A percentile compares a stretch with the other conserved stretches of the same genome.
Evolutionary conservation across 2,888 invertebrate species (phyloP).

Genomic region (Chouioia cunea): DNA sequence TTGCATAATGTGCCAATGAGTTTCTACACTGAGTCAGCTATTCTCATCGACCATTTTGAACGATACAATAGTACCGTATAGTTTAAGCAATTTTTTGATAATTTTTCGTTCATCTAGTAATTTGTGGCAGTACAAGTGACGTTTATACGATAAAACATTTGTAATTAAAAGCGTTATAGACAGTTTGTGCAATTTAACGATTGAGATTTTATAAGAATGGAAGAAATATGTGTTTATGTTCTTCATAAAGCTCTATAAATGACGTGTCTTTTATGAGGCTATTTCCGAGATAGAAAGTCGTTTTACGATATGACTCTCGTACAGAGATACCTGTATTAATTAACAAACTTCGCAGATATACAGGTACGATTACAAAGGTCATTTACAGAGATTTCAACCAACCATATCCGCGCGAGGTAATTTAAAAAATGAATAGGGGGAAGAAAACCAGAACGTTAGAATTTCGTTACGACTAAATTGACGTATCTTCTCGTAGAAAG

Average conservation of each 20-base stretch:
- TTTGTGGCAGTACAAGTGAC: too few species aligned
- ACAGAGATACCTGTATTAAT: constrained; percentile 41
- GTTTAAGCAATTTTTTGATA: constrained; percentile 3
- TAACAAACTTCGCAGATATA: constrained; percentile 21
- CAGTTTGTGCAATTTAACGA: constrained; percentile 33
- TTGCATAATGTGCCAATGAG: too few species aligned
- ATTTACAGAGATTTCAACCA: too few species aligned
- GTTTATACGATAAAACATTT: constrained; percentile 29
- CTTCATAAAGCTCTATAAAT: constrained; percentile 37
- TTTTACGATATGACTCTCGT: constrained; percentile 41
- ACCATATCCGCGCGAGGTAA: too few species aligned
- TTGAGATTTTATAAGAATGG: constrained; percentile 37
- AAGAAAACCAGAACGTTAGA: too few species aligned
- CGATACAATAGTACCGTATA: too few species aligned
- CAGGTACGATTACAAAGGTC: constrained; percentile 36
- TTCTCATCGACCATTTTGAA: too few species aligned
- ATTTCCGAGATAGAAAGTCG: constrained; percentile 38
- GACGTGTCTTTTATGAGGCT: constrained; percentile 42
- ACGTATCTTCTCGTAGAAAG: too few species aligned
- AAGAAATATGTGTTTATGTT: constrained; percentile 42
- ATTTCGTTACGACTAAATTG: too few species aligned
- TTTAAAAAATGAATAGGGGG: too few species aligned
- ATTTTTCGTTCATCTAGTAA: constrained; percentile 11
- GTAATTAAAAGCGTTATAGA: constrained; percentile 38
- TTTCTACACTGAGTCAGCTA: too few species aligned